phyloP scores from a whole-genome alignment of 2,797 vertebrate species.

The Xenops minutus region DNA sequence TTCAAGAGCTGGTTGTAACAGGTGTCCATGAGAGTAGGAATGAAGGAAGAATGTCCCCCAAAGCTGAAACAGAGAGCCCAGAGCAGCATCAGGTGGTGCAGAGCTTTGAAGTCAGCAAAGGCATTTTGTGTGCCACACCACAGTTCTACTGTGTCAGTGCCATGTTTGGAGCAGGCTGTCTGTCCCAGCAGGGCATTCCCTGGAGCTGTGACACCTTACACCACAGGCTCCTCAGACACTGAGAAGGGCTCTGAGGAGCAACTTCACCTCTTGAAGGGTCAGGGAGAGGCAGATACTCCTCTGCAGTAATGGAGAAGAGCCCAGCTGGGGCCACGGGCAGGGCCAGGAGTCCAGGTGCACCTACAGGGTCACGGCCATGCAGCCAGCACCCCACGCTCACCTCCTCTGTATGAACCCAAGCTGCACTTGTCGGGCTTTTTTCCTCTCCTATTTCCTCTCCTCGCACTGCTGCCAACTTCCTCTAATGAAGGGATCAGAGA shows the following conservation, averaged over 20 bases:
- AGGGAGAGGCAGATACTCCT: neutral
- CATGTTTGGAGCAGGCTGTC: accelerated
- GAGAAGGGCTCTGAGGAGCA: neutral
- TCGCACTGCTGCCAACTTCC: neutral
- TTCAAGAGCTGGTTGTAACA: neutral
- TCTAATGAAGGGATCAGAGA: no score
- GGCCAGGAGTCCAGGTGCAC: neutral
- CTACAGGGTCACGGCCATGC: accelerated
- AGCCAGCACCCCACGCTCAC: no score
- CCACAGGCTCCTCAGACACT: neutral
- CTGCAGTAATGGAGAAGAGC: neutral
- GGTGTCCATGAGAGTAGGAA: neutral
- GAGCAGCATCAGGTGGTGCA: neutral
- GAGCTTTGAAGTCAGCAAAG: accelerated
- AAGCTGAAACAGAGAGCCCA: neutral
- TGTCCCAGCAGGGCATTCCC: neutral
- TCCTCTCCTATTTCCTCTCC: neutral
- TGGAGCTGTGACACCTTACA: neutral
- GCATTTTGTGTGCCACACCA: accelerated
- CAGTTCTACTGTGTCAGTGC: neutral
- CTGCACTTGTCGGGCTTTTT: accelerated
- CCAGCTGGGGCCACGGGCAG: accelerated
- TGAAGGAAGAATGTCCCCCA: neutral
- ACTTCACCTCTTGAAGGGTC: neutral
- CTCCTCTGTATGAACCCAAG: accelerated